Evolutionary conservation across 2,797 vertebrate genomes (phyloP).

Genomic region (Taenioides sp.): DNA sequence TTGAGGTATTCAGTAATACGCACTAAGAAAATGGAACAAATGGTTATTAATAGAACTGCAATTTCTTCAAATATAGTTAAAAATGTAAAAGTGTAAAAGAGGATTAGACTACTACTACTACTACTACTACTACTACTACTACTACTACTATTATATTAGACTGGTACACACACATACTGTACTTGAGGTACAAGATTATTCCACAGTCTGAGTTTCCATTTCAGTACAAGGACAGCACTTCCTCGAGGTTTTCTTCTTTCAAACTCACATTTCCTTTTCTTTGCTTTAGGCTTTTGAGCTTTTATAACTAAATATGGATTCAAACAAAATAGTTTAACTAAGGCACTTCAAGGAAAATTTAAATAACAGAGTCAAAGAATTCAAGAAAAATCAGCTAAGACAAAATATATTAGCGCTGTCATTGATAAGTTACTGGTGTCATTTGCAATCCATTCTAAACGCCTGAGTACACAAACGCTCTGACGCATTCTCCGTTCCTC

Average conservation of each 20-base stretch:
- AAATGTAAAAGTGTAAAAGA: no score
- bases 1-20: no score
- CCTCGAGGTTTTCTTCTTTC: background rate
- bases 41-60: no score
- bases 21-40: no score
- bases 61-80: no score
- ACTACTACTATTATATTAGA: no score
- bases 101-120: no score
- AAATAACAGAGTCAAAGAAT: background rate
- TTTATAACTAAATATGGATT: background rate
- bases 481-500: background rate
- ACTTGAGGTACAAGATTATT: no score
- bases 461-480: background rate
- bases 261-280: slow-evolving; percentile 1
- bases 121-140: no score
- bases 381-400: background rate
- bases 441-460: background rate
- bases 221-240: background rate
- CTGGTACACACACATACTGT: no score
- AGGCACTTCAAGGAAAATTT: slow-evolving; percentile 1
- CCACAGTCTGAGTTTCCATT: background rate
- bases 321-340: slow-evolving; percentile 2
- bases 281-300: background rate
- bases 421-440: background rate
- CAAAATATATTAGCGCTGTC: background rate